These are phyloP conservation scores for Remorina albescens DNA, from an alignment of 2,797 vertebrate genomes.

Conservation along the genomic window DNA sequence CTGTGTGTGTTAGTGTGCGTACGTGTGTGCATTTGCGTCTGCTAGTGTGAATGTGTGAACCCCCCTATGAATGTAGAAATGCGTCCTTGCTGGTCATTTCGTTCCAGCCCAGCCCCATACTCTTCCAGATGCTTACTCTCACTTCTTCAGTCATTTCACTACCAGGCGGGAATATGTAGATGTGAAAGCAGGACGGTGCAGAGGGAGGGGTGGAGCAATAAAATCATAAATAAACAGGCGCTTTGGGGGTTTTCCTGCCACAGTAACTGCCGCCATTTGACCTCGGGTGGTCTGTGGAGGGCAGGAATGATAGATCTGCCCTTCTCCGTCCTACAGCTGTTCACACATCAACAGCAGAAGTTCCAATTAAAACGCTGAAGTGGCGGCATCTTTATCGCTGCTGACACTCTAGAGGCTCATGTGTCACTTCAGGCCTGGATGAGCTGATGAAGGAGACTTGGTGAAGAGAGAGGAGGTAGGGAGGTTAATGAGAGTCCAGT, in stretches of 20 bases:
- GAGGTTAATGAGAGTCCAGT: slow-evolving; percentile 83
- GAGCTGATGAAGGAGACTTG: slow-evolving; percentile 80
- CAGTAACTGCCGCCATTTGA: slow-evolving; percentile 80
- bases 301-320: slow-evolving; percentile 83
- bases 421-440: slow-evolving; percentile 81
- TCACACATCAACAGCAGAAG: slow-evolving; percentile 84
- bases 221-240: slow-evolving; percentile 82
- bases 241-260: slow-evolving; percentile 79
- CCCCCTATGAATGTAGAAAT: slow-evolving; percentile 74
- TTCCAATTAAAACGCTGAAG: slow-evolving; percentile 85
- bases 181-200: slow-evolving; percentile 39
- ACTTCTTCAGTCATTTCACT: slow-evolving; percentile 54
- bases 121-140: slow-evolving; percentile 54
- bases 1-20: slow-evolving; percentile 28
- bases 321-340: slow-evolving; percentile 86
- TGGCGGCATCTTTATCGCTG: slow-evolving; percentile 82
- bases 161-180: slow-evolving; percentile 75
- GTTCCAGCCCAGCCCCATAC: slow-evolving; percentile 31
- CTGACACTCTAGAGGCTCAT: slow-evolving; percentile 80
- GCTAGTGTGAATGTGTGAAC: slow-evolving; percentile 45
- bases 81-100: slow-evolving; percentile 73
- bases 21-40: slow-evolving; percentile 35
- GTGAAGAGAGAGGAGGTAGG: slow-evolving; percentile 71
- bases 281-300: slow-evolving; percentile 76
- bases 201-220: slow-evolving; percentile 55